phyloP scores from a whole-genome alignment of 2,888 invertebrate species.

The Cosmopolites sordidus region DNA sequence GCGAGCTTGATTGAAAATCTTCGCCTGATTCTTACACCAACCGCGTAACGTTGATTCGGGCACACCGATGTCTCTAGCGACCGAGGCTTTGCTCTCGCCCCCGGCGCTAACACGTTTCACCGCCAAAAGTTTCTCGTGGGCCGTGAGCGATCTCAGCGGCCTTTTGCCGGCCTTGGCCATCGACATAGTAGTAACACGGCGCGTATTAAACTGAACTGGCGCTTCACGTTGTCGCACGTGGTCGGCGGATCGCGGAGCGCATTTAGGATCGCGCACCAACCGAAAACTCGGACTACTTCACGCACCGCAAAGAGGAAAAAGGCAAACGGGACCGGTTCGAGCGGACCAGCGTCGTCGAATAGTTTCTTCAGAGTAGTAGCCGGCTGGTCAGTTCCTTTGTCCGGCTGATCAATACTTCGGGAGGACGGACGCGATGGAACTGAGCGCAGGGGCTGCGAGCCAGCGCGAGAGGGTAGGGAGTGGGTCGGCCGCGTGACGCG shows the following conservation, averaged over 20 bases:
- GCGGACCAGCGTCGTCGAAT: conserved; percentile 16
- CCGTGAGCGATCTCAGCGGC: conserved; percentile 71
- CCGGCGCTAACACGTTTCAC: conserved; percentile 80
- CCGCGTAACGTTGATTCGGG: conserved; percentile 82
- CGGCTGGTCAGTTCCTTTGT: conserved; percentile 55
- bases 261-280: not conserved
- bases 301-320: conserved; percentile 8
- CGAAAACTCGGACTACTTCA: conserved; percentile 3
- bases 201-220: conserved; percentile 18
- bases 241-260: conserved; percentile 24
- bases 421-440: conserved; percentile 43
- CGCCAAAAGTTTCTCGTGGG: conserved; percentile 74
- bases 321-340: conserved; percentile 37
- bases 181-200: conserved; percentile 41
- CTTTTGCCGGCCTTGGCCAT: conserved; percentile 68
- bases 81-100: conserved; percentile 81
- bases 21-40: conserved; percentile 85
- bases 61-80: conserved; percentile 79
- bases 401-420: conserved; percentile 48
- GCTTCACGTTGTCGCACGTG: conserved; percentile 28
- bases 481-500: conserved; percentile 50
- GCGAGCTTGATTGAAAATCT: conserved; percentile 57
- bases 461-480: conserved; percentile 37
- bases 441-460: conserved; percentile 42
- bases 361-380: conserved; percentile 45